These are phyloP conservation scores for Callithrix jacchus DNA, from an alignment of 2,113 vertebrate species.

Conservation along the genomic window DNA sequence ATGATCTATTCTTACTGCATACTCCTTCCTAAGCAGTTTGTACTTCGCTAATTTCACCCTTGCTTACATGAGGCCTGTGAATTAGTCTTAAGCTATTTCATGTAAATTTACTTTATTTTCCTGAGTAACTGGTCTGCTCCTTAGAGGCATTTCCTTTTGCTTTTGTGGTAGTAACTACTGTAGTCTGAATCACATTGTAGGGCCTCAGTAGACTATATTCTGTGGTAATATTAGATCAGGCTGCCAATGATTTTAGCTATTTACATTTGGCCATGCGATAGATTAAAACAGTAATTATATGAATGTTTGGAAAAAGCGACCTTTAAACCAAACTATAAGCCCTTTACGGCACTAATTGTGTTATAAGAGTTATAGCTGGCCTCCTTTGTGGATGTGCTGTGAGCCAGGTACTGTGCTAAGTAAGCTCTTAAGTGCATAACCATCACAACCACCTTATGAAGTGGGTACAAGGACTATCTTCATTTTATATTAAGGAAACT, in stretches of 20 bases:
- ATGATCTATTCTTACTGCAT: not conserved
- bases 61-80: not conserved
- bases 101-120: not conserved
- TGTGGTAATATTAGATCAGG: not conserved
- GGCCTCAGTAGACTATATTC: not conserved
- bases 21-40: not conserved
- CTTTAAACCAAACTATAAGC: not conserved
- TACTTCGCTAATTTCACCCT: not conserved
- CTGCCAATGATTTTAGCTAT: not conserved
- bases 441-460: not conserved
- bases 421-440: not conserved
- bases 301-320: not conserved
- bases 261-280: not conserved
- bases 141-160: not conserved
- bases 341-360: not conserved
- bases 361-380: accelerated
- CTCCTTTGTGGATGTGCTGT: not conserved
- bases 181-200: not conserved
- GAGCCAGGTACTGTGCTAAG: not conserved
- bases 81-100: not conserved
- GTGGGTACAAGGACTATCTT: not conserved
- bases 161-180: not conserved
- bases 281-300: not conserved
- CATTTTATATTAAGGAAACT: not conserved
- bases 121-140: not conserved